Evolutionary conservation across 2,888 invertebrate genomes (phyloP).

Genomic region (Chalcis sispes): DNA sequence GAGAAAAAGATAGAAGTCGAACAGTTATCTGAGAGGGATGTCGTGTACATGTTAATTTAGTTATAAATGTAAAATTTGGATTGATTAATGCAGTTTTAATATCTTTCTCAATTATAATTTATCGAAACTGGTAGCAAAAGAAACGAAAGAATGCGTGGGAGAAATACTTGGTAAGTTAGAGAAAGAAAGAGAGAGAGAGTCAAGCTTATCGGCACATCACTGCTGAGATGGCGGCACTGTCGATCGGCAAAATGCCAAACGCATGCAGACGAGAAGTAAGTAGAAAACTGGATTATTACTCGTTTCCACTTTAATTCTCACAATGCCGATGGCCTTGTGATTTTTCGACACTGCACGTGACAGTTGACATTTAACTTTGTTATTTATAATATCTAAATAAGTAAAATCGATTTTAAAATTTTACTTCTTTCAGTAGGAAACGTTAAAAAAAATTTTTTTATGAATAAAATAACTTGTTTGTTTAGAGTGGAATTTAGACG

Average conservation of each 20-base stretch:
- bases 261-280: not conserved
- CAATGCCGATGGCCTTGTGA: not conserved
- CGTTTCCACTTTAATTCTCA: not conserved
- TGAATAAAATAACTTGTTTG: no score
- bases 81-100: not conserved
- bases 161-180: not conserved
- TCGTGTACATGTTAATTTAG: no score
- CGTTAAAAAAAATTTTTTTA: no score
- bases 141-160: constrained; percentile 32
- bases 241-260: constrained; percentile 31
- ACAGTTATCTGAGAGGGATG: no score
- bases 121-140: not conserved
- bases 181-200: constrained; percentile 10
- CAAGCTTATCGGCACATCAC: constrained; percentile 14
- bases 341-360: not conserved
- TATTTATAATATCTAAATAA: no score
- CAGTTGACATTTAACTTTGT: not conserved
- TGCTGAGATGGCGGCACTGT: constrained; percentile 34
- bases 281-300: constrained; percentile 5
- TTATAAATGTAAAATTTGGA: not conserved
- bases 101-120: not conserved
- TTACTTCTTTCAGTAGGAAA: no score
- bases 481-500: no score
- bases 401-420: no score
- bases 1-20: not conserved